Evolutionary conservation across 2,888 invertebrate genomes (phyloP).

Genomic region (Erebia ligea): DNA sequence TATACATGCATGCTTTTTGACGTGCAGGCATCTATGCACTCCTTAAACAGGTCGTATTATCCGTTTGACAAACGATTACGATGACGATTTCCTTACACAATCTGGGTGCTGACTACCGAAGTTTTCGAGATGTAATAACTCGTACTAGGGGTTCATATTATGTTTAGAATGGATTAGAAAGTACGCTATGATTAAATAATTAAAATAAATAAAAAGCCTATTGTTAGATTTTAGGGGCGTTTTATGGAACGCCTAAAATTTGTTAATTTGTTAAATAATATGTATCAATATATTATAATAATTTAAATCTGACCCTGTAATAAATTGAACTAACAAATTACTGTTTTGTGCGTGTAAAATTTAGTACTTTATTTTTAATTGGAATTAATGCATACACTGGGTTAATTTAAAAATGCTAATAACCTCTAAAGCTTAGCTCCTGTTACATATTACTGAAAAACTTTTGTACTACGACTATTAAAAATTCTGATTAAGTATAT

Average conservation of each 20-base stretch:
- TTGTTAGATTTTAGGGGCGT: constrained; percentile 15
- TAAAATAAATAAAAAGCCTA: not conserved
- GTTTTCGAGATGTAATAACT: not conserved
- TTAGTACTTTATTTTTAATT: not conserved
- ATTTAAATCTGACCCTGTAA: not conserved
- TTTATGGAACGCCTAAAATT: not conserved
- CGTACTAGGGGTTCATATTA: not conserved
- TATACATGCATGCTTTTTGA: too few species aligned
- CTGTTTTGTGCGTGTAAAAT: constrained; percentile 1
- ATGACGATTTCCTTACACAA: too few species aligned
- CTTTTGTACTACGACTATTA: too few species aligned
- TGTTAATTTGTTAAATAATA: constrained; percentile 18
- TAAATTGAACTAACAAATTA: not conserved
- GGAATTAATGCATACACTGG: too few species aligned
- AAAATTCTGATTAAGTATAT: too few species aligned
- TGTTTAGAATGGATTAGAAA: not conserved
- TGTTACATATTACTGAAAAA: too few species aligned
- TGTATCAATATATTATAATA: not conserved
- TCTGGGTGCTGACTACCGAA: not conserved
- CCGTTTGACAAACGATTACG: too few species aligned
- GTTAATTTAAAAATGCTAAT: too few species aligned
- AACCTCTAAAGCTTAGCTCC: too few species aligned
- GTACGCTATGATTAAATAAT: not conserved
- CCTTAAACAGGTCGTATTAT: too few species aligned
- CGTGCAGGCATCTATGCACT: too few species aligned